Evolutionary conservation across 1,140 invertebrate genomes (phyloP), one percentile per base, ranked within the genome.

Genomic region (Psilanteris sp.): DNA sequence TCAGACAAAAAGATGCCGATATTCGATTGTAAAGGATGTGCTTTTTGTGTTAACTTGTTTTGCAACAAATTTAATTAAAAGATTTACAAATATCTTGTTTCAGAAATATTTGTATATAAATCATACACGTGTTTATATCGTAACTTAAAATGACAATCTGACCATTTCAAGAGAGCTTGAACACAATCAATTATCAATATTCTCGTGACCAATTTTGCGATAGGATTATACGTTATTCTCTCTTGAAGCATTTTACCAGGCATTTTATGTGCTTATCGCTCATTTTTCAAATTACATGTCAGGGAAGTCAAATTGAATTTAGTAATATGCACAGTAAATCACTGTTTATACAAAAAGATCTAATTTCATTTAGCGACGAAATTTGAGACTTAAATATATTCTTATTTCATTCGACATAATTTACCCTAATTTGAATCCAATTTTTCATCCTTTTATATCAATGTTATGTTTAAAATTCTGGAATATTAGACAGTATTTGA

Each of bases 101-200:
- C 26, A 26, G 16, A 46, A 10, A 20, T 46, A 11, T 22, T 14
- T 11, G 32, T 8, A 11, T n/a, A 72, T 62, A 57, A 72, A 72
- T 64, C 59, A 62, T 46, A 44, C 20, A 24, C 34, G 27, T 39
- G 34, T 59, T 64, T 64, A 64, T 55, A 57, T 50, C 43, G 34
- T 24, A 24, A 61, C 57, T 26, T 64, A 57, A 62, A 66, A 70
- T 66, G 62, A 70, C 62, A 66, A 66, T 70, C 50, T 76, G 57
- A 66, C 52, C 70, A 66, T 46, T 59, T 71, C 29, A 77, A 77
- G 66, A 59, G 27, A 77, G 66, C 73, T 70, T 71, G 31, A 70
- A 77, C 66, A 71, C 44, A 54, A 68, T 59, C 54, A 15, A 39
- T 44, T 66, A 67, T 61, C 59, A 52, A 77, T 71, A 77, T 48